A percentile compares a stretch with the other conserved stretches of the same genome.
These are phyloP conservation scores for Sterrhoptilus dennistouni DNA, from an alignment of 2,113 vertebrate genomes.

Conservation along the genomic window DNA sequence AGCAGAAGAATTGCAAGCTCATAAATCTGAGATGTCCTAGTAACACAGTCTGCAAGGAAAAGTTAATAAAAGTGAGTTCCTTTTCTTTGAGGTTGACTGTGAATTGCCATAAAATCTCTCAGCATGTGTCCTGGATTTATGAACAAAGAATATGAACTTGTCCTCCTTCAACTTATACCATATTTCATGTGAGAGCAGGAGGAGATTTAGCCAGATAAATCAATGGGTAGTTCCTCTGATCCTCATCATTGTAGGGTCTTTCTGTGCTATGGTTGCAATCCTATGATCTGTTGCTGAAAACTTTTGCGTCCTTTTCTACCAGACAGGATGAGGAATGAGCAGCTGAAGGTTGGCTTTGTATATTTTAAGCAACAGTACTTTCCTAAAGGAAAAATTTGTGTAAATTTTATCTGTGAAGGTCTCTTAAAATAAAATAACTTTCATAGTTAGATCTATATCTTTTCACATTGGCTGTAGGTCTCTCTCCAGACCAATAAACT, in stretches of 20 bases:
- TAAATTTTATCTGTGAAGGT: neutral
- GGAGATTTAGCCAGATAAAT: neutral
- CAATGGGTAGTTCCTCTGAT: neutral
- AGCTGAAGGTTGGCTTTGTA: neutral
- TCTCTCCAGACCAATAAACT: neutral
- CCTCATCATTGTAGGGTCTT: rapidly evolving
- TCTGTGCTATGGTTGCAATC: rapidly evolving
- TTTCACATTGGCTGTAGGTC: neutral
- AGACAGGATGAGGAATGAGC: neutral
- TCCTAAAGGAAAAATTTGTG: neutral
- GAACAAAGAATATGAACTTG: neutral
- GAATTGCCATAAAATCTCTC: neutral
- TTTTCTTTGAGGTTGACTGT: neutral
- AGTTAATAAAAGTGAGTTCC: neutral
- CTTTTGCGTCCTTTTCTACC: neutral
- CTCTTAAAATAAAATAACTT: neutral
- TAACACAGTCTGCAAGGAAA: neutral
- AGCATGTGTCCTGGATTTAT: neutral
- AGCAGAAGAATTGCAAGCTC: neutral
- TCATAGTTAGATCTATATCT: neutral
- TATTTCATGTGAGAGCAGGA: neutral
- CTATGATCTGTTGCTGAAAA: neutral
- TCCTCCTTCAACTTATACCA: neutral
- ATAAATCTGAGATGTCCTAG: neutral
- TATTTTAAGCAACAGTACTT: neutral